Base-by-base conservation (phyloP, 2,797 vertebrate species). In the Oophaga sylvatica region DNA sequence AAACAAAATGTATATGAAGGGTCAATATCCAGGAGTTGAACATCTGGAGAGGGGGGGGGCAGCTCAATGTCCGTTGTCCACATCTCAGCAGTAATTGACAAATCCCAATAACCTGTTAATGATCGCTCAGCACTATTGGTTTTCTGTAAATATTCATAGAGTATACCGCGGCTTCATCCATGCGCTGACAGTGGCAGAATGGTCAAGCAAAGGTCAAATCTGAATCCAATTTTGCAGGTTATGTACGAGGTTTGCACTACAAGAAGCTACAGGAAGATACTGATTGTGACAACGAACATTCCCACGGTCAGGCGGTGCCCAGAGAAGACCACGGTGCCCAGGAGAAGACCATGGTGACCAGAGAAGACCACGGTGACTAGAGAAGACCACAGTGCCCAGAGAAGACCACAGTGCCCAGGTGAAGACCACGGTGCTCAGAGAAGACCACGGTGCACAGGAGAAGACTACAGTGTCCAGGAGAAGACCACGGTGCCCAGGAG, bases 101-200 rank as follows among this genome's bases (percentile, higher is more conserved):
- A 71, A 59, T 59, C 53, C 20, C 53, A 71, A 35, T 70, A 83
- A 70, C 9, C 15, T 19, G 56, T 83, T 73, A 73, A n/a, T 83
- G 81, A 59, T 15, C 8, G 26, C 67, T 83, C 67, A 83, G 81
- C 81, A 6, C 5, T 59, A 71, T 60, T 60, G 68, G 68, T 15
- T 60, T 20, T 16, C 12, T 60, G 31, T 83, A 73, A 83, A 83
- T 83, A 83, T 83, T 83, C 68, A 83, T 83, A 60, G n/a, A 29
- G 29, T 45, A 35, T n/a, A 73, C 73, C 20, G 29, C 4, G 17
- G 62, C 19, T 81, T 75, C 20, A 67, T 81, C 53, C 65, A 73
- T 45, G 13, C 73, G 81, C 68, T 73, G 81, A 83, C 53, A 0
- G 7, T 0, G 56, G 31, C 53, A 83, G n/a, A 83, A 73, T 35